Base-by-base conservation (phyloP, 35 echinoderm and acorn worm genomes). In the Holothuria glaberrima region DNA sequence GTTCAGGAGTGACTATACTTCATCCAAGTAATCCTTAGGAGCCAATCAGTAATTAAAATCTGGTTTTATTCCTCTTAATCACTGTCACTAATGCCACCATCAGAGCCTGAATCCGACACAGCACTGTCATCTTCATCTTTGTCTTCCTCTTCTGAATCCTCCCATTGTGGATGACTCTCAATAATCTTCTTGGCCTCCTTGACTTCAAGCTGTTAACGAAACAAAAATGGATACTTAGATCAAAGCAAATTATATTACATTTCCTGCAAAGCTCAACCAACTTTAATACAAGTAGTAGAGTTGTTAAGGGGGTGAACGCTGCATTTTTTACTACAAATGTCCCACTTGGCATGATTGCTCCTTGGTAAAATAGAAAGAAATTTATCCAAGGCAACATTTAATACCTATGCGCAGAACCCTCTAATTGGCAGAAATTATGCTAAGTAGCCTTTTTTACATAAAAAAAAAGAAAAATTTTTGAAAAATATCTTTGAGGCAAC, bases 161-260 rank as follows among this genome's bases (percentile, higher is more conserved):
- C 91, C 90, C 93, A 97, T 52, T 97, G 95, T 25, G 92, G 89
- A 79, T 94, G 89, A 35, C 44, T 79, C 19, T 97, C 92, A 45
- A 90, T 91, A 25, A 98, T 74, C 66, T 94, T 91, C 88, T 98
- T 98, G 28, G 93, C 93, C 91, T 98, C 96, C 44, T 90, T 71
- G 6, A 98, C 96, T 25, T 92, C 93, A 22, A 98, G 68, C 96
- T 98, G 58, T 6, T 4, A 61, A 33, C n/a, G 86, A 9, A 82
- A 87, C 16, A 76, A 0, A 10, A 24, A 89, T 30, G 19, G 18
- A 14, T 9, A 54, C 50, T 54, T 41, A 41, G 36, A 41, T 2
- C 7, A 7, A 54, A 54, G 13, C 13, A 54, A 14, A 54, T 14
- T 54, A 54, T 54, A 54, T 14, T 54, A 33, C 59, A 86, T 7